Evolutionary conservation across 1,140 invertebrate genomes (phyloP).

Genomic region (Drosophila sp.): DNA sequence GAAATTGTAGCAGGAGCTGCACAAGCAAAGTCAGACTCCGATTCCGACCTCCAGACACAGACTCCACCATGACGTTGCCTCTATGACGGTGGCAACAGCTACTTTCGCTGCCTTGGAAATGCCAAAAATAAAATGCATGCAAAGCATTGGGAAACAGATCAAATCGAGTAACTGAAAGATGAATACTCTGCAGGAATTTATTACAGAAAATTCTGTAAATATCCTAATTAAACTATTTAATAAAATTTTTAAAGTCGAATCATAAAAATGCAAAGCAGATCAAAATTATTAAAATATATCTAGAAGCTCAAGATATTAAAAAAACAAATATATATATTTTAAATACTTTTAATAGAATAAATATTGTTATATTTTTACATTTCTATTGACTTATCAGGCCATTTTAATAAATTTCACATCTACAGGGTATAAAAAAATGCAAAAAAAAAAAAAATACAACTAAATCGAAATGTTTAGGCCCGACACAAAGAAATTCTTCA

Average conservation of each 20-base stretch:
- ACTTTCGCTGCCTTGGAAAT: conserved; percentile 66
- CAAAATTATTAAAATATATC: not conserved
- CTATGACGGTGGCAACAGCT: conserved; percentile 33
- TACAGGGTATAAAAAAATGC: conserved; percentile 7
- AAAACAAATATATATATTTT: no score
- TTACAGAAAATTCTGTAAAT: not conserved
- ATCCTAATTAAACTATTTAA: no score
- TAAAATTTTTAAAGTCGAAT: no score
- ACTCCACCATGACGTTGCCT: conserved; percentile 25
- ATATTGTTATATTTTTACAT: not conserved
- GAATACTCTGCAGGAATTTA: conserved; percentile 7
- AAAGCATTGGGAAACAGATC: conserved; percentile 17
- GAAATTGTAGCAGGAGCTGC: conserved; percentile 63
- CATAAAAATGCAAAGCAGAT: not conserved
- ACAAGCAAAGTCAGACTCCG: not conserved
- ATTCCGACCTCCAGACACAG: conserved; percentile 16
- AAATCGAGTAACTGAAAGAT: not conserved
- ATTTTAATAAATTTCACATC: not conserved
- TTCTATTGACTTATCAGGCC: not conserved
- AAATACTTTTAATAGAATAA: no score
- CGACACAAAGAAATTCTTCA: conserved; percentile 22
- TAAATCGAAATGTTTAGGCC: not conserved
- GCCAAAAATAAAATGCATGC: conserved; percentile 32
- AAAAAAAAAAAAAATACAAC: not conserved
- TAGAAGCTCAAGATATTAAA: no score